Evolutionary conservation across 2,113 vertebrate genomes (phyloP), one percentile per base, ranked within the genome.

Genomic region (Verasper variegatus): DNA sequence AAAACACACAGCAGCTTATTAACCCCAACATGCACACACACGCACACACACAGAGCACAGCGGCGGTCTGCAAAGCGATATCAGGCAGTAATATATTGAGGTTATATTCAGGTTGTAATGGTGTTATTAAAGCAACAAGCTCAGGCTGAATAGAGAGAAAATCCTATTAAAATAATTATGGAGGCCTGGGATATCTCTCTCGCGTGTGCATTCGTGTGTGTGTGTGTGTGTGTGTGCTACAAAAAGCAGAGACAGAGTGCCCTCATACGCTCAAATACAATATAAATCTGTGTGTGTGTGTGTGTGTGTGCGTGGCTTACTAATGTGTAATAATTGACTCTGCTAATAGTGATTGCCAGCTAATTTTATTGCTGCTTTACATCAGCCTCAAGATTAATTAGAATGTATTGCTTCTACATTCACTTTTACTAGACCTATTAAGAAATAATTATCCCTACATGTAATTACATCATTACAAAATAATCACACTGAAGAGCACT

Each of bases 341-440:
- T 93, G 94, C 95, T 99, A 97, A 99, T 97, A 96, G 95, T 97
- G 96, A 98, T 97, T 96, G 96, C 96, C 95, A 96, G 96, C 96
- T 97, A 97, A 99, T 98, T 97, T 97, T 97, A 96, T 95, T 97
- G 96, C 94, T 94, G 93, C 95, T 95, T 96, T 97, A 96, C 92
- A 67, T 95, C 96, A 96, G 94, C 93, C 93, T 92, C 93, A 91
- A 91, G 87, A 89, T 95, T 97, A 97, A 98, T 98, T 96, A 96
- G 95, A 98, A 98, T 97, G 94, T 96, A 97, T 97, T 95, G 93
- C 95, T 94, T 92, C 59, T 78, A 80, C 78, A 81, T 71, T 83
- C 54, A 15, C 68, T 82, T 59, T 24, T 56, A 72, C 63, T 35
- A 73, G 49, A 64, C 37, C 81, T 82, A 71, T 86, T 83, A 86